phyloP scores from a whole-genome alignment of 2,113 vertebrate genomes.

The Oryzias javanicus region DNA sequence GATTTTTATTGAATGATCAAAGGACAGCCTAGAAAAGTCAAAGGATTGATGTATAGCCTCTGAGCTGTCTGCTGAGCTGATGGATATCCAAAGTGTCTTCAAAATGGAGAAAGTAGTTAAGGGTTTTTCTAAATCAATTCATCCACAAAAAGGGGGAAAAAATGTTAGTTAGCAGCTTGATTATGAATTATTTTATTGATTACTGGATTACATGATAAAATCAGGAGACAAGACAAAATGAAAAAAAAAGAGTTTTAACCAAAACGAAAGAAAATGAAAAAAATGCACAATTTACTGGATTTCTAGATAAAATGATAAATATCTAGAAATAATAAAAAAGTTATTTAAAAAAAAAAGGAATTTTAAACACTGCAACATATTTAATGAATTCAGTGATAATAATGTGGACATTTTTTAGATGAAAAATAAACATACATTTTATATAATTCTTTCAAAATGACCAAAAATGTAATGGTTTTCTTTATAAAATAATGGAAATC shows the following conservation, averaged over 20 bases:
- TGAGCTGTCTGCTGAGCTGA: constrained; percentile 10
- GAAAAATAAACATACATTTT: too few species aligned
- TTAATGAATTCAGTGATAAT: too few species aligned
- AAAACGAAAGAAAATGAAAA: too few species aligned
- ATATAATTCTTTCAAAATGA: too few species aligned
- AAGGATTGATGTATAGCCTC: constrained; percentile 1
- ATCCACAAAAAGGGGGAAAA: background rate
- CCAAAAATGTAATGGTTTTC: too few species aligned
- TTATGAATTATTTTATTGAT: too few species aligned
- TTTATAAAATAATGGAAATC: background rate
- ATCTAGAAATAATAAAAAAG: too few species aligned
- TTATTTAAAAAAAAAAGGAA: too few species aligned
- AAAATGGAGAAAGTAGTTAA: background rate
- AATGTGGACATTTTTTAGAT: too few species aligned
- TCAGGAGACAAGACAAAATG: background rate
- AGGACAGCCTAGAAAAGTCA: constrained; percentile 27
- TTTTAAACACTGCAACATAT: too few species aligned
- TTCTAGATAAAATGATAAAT: background rate
- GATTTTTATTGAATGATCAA: constrained; percentile 50
- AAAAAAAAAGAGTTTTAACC: background rate
- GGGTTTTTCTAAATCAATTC: background rate
- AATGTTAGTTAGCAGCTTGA: too few species aligned
- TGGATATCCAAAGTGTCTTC: constrained; percentile 1
- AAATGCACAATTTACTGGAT: background rate
- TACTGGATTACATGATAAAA: too few species aligned